A percentile compares a stretch with the other conserved stretches of the same genome.
These are phyloP conservation scores for Nemurella pictetii DNA, from an alignment of 2,888 invertebrate species.

Conservation along the genomic window DNA sequence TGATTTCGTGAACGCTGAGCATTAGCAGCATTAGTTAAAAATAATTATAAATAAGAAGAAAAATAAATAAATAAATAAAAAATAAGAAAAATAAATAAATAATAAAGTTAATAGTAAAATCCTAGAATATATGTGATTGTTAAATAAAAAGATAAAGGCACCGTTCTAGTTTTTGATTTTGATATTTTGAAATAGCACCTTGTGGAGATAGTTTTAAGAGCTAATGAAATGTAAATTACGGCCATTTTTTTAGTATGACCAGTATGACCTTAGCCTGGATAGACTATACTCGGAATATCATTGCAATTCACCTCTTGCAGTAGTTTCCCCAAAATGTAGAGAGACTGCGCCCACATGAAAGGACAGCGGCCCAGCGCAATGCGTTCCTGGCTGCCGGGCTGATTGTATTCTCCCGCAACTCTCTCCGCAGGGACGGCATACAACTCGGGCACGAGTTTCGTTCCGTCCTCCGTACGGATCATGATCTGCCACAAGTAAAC, in stretches of 20 bases:
- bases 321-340: slow-evolving; percentile 92
- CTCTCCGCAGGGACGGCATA: slow-evolving; percentile 85
- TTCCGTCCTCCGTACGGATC: slow-evolving; percentile 85
- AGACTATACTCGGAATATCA: no score
- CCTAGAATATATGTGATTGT: background rate
- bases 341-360: slow-evolving; percentile 97
- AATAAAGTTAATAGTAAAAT: background rate
- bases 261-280: no score
- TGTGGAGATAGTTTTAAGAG: no score
- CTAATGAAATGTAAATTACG: no score
- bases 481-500: slow-evolving; percentile 58
- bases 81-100: slow-evolving; percentile 3
- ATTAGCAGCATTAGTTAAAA: no score
- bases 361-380: slow-evolving; percentile 88
- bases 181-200: no score
- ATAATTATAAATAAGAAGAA: no score
- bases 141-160: background rate
- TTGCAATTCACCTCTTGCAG: slow-evolving; percentile 78
- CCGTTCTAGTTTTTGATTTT: no score
- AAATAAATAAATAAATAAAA: no score
- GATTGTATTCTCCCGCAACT: slow-evolving; percentile 82
- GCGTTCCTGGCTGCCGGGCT: slow-evolving; percentile 88
- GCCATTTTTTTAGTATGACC: no score
- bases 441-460: slow-evolving; percentile 87
- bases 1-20: no score